Base-by-base conservation (phyloP, 2,888 invertebrate species). In the Apantesis nais region DNA sequence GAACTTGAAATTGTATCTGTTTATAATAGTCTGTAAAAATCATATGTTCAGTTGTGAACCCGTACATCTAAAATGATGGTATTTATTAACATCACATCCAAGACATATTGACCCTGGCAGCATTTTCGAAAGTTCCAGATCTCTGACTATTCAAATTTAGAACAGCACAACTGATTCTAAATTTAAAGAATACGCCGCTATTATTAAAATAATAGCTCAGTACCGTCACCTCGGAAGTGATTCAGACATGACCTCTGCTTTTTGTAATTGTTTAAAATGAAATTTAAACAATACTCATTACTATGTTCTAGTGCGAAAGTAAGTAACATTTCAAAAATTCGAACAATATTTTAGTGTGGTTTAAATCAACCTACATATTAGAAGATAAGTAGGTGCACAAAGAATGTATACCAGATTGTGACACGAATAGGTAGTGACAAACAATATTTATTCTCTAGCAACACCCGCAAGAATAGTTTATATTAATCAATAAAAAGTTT, bases 391-490 rank as follows among this genome's bases (percentile, higher is more conserved):
- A 64, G 60, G 63, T 74, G 37, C 69, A 67, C 61, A 68, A 7
- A 71, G 62, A 69, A 74, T 76, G 74, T 70, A 67, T 52, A 37
- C 67, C 62, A 79, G 71, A 78, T 83, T 81, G 67, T 74, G 64
- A n/a, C 25, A 75, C 75, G 79, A 81, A 62, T 81, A 75, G 79
- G 71, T 71, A 75, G 63, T 61, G 67, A 74, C 74, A 72, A 65
- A 39, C 48, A 62, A 72, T 80, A 78, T 77, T 67, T n/a, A n/a
- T 71, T 70, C 70, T 70, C 67, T 67, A 73, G 68, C 60, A 68
- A 66, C 64, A 76, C 74, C 73, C 79, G 77, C 74, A 80, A 78
- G 75, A 73, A 79, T 75, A 79, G 82, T 83, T 83, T 39, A 61
- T 61, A 58, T 66, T 55, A 62, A 62, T 41, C 61, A 67, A 62